These are phyloP conservation scores for Phalacrocorax pelagicus DNA, from an alignment of 2,113 vertebrate species.

Conservation along the genomic window DNA sequence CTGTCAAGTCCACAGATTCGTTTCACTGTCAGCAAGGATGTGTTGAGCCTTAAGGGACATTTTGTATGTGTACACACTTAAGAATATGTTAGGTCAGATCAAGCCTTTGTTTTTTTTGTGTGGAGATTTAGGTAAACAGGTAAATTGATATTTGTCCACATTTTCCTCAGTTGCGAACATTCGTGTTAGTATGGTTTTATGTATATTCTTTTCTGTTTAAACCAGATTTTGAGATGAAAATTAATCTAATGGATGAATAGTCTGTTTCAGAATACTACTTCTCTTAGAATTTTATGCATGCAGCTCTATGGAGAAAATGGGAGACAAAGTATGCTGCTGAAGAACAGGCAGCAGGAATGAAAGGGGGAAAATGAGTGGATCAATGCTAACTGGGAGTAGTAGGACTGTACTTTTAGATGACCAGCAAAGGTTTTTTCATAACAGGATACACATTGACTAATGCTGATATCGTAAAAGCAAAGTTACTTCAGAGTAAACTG, in stretches of 20 bases:
- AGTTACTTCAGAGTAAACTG: not conserved
- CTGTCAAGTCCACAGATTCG: not conserved
- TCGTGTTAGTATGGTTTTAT: not conserved
- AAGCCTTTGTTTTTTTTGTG: not conserved
- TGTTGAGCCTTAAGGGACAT: not conserved
- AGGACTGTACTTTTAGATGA: not conserved
- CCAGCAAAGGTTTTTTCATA: not conserved
- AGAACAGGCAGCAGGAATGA: not conserved
- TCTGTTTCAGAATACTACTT: not conserved
- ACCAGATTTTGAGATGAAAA: not conserved
- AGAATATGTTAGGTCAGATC: not conserved
- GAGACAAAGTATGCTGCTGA: not conserved
- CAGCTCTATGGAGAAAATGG: not conserved
- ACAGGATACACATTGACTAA: not conserved
- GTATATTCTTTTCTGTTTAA: not conserved
- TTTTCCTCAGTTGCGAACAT: not conserved
- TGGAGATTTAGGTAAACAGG: not conserved
- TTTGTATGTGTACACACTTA: not conserved
- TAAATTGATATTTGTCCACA: not conserved
- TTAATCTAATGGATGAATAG: not conserved
- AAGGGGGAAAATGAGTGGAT: not conserved
- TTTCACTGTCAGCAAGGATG: not conserved
- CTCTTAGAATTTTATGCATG: not conserved
- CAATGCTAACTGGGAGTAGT: not conserved
- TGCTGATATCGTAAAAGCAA: not conserved